phyloP scores from a whole-genome alignment of 2,888 invertebrate species.

The Candidula unifasciata region DNA sequence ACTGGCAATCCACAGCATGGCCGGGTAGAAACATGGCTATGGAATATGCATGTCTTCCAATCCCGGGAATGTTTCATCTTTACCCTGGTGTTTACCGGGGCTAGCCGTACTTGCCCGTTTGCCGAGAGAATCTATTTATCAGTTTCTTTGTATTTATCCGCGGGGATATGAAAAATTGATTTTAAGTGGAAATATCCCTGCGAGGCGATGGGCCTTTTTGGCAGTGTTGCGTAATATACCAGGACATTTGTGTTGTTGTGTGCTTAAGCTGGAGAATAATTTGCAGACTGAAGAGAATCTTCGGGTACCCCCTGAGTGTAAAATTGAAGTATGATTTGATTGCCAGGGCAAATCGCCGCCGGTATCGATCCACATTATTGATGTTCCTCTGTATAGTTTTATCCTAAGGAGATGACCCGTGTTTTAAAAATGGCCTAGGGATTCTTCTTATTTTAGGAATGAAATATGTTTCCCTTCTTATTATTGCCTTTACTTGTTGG shows the following conservation, averaged over 20 bases:
- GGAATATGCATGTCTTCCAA: not conserved
- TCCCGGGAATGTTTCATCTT: not conserved
- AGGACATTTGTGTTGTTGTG: not conserved
- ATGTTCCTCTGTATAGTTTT: not conserved
- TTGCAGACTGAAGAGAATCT: not conserved
- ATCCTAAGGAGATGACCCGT: not conserved
- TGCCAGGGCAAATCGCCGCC: not conserved
- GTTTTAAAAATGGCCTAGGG: not conserved
- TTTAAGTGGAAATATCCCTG: not conserved
- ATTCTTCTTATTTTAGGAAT: not conserved
- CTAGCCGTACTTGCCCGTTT: not conserved
- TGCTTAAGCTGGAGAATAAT: not conserved
- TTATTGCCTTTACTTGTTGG: no score
- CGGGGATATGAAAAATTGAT: not conserved
- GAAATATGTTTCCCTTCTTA: no score
- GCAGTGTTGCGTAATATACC: not conserved
- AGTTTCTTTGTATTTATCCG: not conserved
- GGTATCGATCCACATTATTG: not conserved
- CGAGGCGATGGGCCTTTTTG: not conserved
- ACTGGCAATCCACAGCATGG: not conserved
- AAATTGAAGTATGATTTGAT: constrained; percentile 1
- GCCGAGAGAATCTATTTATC: not conserved
- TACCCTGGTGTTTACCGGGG: not conserved
- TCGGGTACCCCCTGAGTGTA: not conserved
- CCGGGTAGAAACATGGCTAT: not conserved